Evolutionary conservation across 2,888 invertebrate genomes (phyloP).

Genomic region (Philaethria dido): DNA sequence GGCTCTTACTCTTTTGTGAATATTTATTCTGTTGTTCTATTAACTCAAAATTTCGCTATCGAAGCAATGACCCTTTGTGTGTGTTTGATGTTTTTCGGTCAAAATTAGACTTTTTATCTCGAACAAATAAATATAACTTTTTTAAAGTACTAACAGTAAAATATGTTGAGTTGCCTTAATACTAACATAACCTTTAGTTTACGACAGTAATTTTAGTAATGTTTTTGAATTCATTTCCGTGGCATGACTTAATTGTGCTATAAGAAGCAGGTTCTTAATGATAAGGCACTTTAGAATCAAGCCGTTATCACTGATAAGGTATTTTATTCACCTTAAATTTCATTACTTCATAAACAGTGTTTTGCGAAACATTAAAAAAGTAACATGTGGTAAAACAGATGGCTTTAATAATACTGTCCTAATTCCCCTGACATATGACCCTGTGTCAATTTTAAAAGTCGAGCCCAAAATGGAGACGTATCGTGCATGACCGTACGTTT

Average conservation of each 20-base stretch:
- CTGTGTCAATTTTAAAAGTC: constrained; percentile 74
- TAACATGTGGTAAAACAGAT: constrained; percentile 42
- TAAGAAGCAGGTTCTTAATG: constrained; percentile 19
- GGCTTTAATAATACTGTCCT: constrained; percentile 39
- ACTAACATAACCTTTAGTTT: not conserved
- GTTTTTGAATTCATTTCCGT: constrained; percentile 25
- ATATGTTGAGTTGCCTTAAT: constrained; percentile 1
- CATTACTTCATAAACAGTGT: constrained; percentile 16
- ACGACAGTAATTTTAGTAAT: constrained; percentile 20
- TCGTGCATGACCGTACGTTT: constrained; percentile 69
- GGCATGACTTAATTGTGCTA: constrained; percentile 31
- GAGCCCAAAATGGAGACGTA: constrained; percentile 74
- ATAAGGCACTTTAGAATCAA: constrained; percentile 25
- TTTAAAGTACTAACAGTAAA: not conserved
- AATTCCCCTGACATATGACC: constrained; percentile 79
- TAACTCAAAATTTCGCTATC: constrained; percentile 1
- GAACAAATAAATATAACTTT: not conserved
- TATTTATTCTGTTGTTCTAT: constrained; percentile 19
- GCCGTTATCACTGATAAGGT: constrained; percentile 45
- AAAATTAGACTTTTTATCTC: not conserved
- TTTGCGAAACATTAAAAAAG: constrained; percentile 27
- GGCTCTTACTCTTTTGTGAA: constrained; percentile 13
- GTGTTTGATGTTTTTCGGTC: constrained; percentile 18
- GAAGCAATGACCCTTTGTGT: not conserved
- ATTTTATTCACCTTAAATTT: constrained; percentile 38